Conservation (phyloP, 2,113 vertebrate species). For the Alexandromys fortis region DNA sequence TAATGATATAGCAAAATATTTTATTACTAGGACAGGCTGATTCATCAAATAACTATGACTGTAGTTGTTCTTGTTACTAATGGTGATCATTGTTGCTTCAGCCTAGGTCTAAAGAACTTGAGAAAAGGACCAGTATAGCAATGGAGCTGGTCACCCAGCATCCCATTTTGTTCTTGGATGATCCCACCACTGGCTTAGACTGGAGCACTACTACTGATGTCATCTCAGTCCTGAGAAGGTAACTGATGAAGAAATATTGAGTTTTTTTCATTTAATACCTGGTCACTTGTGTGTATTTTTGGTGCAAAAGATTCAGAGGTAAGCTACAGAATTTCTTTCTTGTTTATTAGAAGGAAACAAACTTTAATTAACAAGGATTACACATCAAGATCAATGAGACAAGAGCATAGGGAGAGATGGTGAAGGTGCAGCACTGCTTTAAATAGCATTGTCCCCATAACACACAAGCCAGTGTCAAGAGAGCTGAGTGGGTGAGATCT, state of each 20-base stretch:
- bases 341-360: neutral
- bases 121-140: slow-evolving; percentile 95
- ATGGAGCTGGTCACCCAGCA: slow-evolving; percentile 96
- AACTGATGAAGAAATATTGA: neutral
- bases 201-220: slow-evolving; percentile 93
- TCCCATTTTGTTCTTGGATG: slow-evolving; percentile 94
- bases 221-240: slow-evolving; percentile 92
- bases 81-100: slow-evolving; percentile 73
- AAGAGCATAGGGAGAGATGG: neutral
- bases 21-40: rapidly evolving
- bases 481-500: neutral
- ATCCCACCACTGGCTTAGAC: slow-evolving; percentile 95
- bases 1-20: neutral
- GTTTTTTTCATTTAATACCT: neutral
- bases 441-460: neutral
- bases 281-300: neutral
- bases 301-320: neutral
- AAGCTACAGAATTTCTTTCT: neutral
- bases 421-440: neutral
- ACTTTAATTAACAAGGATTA: neutral
- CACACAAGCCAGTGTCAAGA: neutral
- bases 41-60: neutral
- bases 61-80: neutral
- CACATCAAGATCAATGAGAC: neutral
- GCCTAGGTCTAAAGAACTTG: slow-evolving; percentile 95